Percentiles rank a stretch among this genome's conserved stretches.
Evolutionary conservation across 2,113 vertebrate genomes (phyloP).

Genomic region (Chaetorhynchus papuensis): DNA sequence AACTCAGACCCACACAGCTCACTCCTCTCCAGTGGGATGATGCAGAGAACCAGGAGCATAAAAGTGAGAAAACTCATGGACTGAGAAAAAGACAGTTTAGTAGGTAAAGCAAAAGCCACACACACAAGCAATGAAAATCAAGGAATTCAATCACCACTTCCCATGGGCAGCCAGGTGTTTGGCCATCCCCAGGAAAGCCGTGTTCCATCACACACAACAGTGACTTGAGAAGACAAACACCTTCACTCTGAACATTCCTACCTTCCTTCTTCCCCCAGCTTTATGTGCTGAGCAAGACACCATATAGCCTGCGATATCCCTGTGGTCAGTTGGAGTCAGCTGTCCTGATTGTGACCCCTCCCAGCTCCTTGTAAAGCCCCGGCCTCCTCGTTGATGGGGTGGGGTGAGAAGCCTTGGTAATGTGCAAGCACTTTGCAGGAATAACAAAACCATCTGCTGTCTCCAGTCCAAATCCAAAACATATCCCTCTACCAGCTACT

Average conservation of each 20-base stretch:
- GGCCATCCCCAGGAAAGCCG: neutral
- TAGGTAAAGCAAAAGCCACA: neutral
- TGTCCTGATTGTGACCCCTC: neutral
- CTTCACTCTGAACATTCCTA: neutral
- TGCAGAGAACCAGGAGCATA: neutral
- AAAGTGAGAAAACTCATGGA: neutral
- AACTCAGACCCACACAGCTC: neutral
- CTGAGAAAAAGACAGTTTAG: neutral
- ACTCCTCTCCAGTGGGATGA: neutral
- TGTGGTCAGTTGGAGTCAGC: neutral
- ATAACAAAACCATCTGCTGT: neutral
- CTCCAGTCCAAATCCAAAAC: neutral
- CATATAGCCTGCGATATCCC: neutral
- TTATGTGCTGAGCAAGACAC: neutral
- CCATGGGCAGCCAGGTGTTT: neutral
- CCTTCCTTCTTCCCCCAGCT: neutral
- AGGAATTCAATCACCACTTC: neutral
- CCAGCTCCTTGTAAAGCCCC: neutral
- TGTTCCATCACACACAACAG: accelerated
- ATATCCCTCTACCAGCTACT: neutral
- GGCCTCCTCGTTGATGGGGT: accelerated
- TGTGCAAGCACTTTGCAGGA: neutral
- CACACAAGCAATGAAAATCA: neutral
- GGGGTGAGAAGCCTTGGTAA: neutral
- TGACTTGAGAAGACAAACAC: neutral